phyloP scores from a whole-genome alignment of 2,888 invertebrate genomes.

The Branchipolynoe longqiensis region DNA sequence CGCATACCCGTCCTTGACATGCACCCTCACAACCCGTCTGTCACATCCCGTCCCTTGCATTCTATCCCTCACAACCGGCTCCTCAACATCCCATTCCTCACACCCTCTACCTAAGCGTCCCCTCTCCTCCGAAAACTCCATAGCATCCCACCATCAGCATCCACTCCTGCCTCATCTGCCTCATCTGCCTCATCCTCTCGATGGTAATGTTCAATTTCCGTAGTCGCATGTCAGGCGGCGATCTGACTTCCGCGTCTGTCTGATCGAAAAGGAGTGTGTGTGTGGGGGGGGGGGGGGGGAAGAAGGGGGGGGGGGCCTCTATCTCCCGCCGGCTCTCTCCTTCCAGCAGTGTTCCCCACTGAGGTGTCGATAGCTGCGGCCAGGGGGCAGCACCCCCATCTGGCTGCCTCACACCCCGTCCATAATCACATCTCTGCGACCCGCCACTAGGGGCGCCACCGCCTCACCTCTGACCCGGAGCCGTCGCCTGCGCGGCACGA shows the following conservation, averaged over 20 bases:
- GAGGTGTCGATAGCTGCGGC: too few relatives aligned
- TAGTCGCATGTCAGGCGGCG: neutral
- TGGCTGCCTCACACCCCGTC: slow-evolving; percentile 19
- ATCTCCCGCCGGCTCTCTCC: too few relatives aligned
- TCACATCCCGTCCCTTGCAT: neutral
- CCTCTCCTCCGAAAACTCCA: too few relatives aligned
- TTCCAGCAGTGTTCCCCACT: too few relatives aligned
- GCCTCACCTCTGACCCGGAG: slow-evolving; percentile 23
- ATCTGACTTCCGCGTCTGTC: neutral
- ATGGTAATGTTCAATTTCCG: slow-evolving; percentile 24
- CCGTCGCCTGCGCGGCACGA: neutral
- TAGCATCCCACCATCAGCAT: too few relatives aligned
- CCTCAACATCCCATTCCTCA: neutral
- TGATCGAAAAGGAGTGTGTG: too few relatives aligned
- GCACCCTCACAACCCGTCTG: neutral
- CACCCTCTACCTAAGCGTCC: neutral
- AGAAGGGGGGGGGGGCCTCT: too few relatives aligned
- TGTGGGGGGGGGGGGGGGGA: too few relatives aligned
- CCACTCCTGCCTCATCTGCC: too few relatives aligned
- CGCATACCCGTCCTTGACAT: too few relatives aligned
- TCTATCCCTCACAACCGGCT: neutral
- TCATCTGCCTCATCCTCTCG: too few relatives aligned
- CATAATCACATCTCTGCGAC: slow-evolving; percentile 28
- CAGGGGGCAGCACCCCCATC: too few relatives aligned
- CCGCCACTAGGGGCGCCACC: slow-evolving; percentile 4